Percentiles rank a stretch among this genome's conserved stretches.
Evolutionary conservation across 2,113 vertebrate genomes (phyloP).

Genomic region (Alaudala cheleensis): DNA sequence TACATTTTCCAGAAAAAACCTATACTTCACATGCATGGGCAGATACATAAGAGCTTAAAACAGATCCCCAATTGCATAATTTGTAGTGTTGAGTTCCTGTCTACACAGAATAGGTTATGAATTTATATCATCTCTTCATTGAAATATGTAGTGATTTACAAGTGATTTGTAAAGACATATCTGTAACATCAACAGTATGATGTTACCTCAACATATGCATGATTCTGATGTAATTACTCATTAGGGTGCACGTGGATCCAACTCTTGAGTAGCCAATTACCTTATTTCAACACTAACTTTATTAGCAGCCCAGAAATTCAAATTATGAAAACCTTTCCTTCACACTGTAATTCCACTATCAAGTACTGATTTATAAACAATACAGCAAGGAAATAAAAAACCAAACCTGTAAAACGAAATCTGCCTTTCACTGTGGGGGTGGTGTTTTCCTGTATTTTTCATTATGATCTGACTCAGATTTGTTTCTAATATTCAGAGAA

Average conservation of each 20-base stretch:
- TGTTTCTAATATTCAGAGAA: neutral
- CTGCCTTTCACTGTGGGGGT: neutral
- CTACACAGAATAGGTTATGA: neutral
- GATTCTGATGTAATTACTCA: neutral
- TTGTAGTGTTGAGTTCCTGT: neutral
- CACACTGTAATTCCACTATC: neutral
- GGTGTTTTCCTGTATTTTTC: neutral
- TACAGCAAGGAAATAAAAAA: neutral
- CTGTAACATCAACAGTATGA: neutral
- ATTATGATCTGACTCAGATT: neutral
- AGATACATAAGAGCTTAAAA: neutral
- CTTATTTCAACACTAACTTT: neutral
- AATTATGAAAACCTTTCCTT: neutral
- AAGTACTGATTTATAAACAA: neutral
- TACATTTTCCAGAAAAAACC: neutral
- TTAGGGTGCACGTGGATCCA: neutral
- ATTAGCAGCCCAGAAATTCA: neutral
- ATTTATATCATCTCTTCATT: neutral
- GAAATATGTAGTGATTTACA: constrained; percentile 7
- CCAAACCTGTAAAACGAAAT: neutral
- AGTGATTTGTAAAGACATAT: neutral
- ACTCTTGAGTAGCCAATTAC: neutral
- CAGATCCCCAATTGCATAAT: neutral
- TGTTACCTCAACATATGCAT: neutral
- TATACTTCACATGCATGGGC: neutral